These are phyloP conservation scores for Phataginus tetradactyla DNA, from an alignment of 2,797 vertebrate genomes.

Conservation along the genomic window DNA sequence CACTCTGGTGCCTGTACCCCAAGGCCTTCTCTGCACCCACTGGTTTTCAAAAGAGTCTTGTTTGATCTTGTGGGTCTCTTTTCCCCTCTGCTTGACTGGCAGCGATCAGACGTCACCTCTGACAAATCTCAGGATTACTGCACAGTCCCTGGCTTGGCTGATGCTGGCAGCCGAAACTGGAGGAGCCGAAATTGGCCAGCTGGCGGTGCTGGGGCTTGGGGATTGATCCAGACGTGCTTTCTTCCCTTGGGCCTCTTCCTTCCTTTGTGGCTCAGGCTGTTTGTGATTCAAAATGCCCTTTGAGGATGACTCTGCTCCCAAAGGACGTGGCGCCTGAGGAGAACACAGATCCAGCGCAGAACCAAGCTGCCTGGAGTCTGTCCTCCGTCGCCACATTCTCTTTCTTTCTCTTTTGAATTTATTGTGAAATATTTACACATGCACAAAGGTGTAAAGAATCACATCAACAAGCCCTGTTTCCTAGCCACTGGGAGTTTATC, in stretches of 20 bases:
- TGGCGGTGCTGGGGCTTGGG: not conserved
- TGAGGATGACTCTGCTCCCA: not conserved
- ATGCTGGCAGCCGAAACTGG: not conserved
- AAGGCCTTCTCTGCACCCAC: not conserved
- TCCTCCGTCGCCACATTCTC: accelerated
- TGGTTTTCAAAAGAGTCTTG: not conserved
- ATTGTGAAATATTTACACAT: not conserved
- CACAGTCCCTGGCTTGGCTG: not conserved
- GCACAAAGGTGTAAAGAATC: not conserved
- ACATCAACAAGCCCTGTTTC: not conserved
- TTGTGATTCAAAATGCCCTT: not conserved
- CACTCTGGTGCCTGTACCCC: accelerated
- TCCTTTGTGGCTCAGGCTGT: not conserved
- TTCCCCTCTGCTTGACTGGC: not conserved
- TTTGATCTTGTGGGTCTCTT: not conserved
- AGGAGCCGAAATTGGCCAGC: not conserved
- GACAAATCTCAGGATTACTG: not conserved
- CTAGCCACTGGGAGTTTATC: not conserved
- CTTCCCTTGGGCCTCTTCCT: not conserved
- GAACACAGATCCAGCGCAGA: not conserved
- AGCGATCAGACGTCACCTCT: not conserved
- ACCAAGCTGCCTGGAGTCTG: accelerated
- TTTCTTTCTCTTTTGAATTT: not conserved
- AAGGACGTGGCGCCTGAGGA: not conserved
- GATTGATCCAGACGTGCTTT: not conserved